Conservation (phyloP, 2,113 vertebrate species). For the Geococcyx californianus region DNA sequence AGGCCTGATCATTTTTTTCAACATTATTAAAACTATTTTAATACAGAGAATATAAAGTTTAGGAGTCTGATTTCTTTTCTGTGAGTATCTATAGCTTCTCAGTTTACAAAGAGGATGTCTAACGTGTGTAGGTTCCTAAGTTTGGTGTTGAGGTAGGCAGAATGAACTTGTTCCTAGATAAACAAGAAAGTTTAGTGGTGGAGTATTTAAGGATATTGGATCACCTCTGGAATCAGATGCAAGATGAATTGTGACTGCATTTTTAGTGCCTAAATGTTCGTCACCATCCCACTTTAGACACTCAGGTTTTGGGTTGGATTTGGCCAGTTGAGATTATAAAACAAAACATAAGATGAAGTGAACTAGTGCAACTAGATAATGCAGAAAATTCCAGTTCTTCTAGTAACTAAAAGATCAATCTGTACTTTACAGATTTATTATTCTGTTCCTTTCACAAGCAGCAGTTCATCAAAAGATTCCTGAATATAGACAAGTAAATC, state of each 20-base stretch:
- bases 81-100: neutral
- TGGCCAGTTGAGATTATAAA: neutral
- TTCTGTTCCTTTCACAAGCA: neutral
- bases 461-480: neutral
- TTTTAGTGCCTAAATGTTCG: neutral
- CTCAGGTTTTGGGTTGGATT: neutral
- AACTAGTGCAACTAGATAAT: neutral
- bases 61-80: neutral
- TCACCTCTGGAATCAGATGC: neutral
- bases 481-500: neutral
- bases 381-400: neutral
- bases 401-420: neutral
- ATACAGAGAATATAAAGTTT: neutral
- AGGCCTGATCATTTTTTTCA: neutral
- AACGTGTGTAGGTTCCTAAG: neutral
- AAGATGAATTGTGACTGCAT: neutral
- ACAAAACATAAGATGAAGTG: neutral
- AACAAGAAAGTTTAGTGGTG: neutral
- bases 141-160: neutral
- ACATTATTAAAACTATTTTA: neutral
- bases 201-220: neutral
- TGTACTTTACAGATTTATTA: neutral
- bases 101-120: neutral
- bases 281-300: neutral
- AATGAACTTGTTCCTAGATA: neutral